phyloP scores from a whole-genome alignment of 2,888 invertebrate species.

The Scaeva pyrastri region DNA sequence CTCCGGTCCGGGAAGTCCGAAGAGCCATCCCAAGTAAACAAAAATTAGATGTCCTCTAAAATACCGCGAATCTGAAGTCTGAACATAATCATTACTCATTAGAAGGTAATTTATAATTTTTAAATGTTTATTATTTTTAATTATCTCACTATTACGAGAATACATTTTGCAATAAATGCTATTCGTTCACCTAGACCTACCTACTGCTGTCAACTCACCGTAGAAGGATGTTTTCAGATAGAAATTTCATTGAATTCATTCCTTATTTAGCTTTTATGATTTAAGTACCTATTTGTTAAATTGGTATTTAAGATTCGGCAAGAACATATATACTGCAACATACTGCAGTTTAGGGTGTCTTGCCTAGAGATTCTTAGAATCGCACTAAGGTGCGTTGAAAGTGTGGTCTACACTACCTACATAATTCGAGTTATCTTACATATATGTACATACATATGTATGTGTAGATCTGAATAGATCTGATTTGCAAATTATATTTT shows the following conservation, averaged over 20 bases:
- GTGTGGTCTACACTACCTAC: neutral
- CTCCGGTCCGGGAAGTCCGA: slow-evolving; percentile 39
- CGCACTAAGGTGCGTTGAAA: neutral
- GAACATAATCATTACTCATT: slow-evolving; percentile 31
- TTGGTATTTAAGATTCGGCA: neutral
- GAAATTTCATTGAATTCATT: slow-evolving; percentile 34
- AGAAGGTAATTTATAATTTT: slow-evolving; percentile 52
- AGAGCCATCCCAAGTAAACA: slow-evolving; percentile 44
- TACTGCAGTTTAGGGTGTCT: neutral
- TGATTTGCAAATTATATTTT: neutral
- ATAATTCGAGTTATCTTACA: neutral
- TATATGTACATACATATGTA: no score
- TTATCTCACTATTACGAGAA: neutral
- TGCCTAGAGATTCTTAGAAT: neutral
- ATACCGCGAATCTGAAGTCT: neutral
- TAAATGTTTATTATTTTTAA: neutral
- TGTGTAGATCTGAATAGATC: neutral
- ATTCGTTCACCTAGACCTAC: slow-evolving; percentile 50
- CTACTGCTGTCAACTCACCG: slow-evolving; percentile 43
- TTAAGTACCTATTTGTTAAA: neutral
- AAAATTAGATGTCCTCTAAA: slow-evolving; percentile 23
- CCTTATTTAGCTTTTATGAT: neutral
- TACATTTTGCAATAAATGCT: slow-evolving; percentile 31
- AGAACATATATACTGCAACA: neutral
- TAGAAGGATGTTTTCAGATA: slow-evolving; percentile 49